Evolutionary conservation across 2,113 vertebrate species (phyloP).

Genomic region (Gracilinanus agilis): DNA sequence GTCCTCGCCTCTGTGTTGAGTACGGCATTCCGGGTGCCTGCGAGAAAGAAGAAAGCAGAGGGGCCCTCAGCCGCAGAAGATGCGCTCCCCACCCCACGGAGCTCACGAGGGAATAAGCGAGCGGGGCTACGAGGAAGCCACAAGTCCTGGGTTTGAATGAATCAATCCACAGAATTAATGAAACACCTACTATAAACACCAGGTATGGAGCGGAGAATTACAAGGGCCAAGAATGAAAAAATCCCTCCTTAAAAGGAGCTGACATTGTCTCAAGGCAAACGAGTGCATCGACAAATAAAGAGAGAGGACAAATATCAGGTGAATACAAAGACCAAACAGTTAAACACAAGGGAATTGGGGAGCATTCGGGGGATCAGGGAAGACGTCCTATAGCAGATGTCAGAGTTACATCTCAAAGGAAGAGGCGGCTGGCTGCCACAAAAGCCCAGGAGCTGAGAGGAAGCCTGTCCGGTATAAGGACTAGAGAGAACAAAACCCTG

Average conservation of each 20-base stretch:
- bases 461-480: background rate
- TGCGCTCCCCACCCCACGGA: too few relatives aligned
- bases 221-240: too few relatives aligned
- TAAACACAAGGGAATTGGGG: background rate
- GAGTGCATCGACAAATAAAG: too few relatives aligned
- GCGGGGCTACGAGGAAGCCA: background rate
- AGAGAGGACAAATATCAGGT: too few relatives aligned
- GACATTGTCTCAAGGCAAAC: background rate
- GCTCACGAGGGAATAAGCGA: too few relatives aligned
- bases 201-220: too few relatives aligned
- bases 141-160: too few relatives aligned
- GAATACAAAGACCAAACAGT: background rate
- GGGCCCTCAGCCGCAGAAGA: background rate
- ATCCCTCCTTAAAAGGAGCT: too few relatives aligned
- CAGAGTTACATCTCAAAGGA: background rate
- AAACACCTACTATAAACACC: too few relatives aligned
- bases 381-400: background rate
- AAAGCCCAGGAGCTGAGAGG: too few relatives aligned
- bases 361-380: background rate
- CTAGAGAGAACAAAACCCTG: background rate
- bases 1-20: conserved; percentile 97
- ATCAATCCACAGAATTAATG: too few relatives aligned
- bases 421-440: too few relatives aligned
- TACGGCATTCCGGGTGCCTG: conserved; percentile 96
- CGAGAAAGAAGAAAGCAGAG: background rate